Base-by-base conservation (phyloP, 1,140 invertebrate species). In the Drosophila melanica region DNA sequence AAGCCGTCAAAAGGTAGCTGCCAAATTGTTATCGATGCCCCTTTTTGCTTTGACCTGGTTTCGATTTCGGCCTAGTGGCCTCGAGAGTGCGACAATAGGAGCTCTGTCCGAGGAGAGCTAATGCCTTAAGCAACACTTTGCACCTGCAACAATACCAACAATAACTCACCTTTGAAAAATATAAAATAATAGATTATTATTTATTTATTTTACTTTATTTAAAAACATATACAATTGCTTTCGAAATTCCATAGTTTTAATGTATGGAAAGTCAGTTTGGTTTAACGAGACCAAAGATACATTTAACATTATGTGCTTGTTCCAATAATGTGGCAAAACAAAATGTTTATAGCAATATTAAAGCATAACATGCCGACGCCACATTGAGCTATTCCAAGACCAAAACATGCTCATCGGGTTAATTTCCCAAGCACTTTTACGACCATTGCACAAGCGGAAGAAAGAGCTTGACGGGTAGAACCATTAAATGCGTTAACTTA, bases 1-100 rank as follows among this genome's bases (percentile, higher is more conserved):
- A 92, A 85, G 85, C 81, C 80, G 70, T 76, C 82, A 63, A 87
- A 87, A 87, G 82, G 82, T 87, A 87, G 75, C 45, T 37, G 35
- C 30, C 39, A 57, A 27, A 20, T 45, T 53, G 23, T 39, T 47
- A 47, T 57, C 45, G 37, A 48, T 47, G 27, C 60, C 33, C 47
- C 50, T 16, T 45, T 57, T 57, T 68, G 54, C 44, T 79, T 68
- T 87, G 82, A 87, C 84, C 84, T 82, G 79, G 71, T 82, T 87
- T 87, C 68, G 14, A 76, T 73, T 42, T 27, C 14, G 63, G 70
- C 39, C 59, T 39, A 54, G 14, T 37, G 35, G 54, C 16, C 20
- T 27, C 27, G 27, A 27, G 27, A 27, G 27, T 27, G 16, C 10
- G 35, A 18, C 12, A 42, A 14, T 65, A 16, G n/a, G 39, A 44